Evolutionary conservation across 2,888 invertebrate genomes (phyloP).

Genomic region (Leptinotarsa rubiginosa): DNA sequence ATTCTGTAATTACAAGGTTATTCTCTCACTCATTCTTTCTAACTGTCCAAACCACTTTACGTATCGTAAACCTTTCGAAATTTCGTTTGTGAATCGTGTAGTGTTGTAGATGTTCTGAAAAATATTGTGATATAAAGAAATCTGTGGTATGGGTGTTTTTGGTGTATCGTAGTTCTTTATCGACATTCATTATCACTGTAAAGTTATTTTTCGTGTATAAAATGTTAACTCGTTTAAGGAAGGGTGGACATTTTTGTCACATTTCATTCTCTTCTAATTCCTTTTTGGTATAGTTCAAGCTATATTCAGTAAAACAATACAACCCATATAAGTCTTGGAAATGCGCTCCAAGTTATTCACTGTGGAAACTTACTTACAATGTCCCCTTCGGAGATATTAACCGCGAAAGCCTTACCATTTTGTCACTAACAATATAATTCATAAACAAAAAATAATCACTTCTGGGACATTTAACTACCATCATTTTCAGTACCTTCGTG

Average conservation of each 20-base stretch:
- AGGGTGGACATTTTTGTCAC: background rate
- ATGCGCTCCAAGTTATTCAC: too few relatives aligned
- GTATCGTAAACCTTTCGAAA: background rate
- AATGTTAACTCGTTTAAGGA: background rate
- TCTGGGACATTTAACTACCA: too few relatives aligned
- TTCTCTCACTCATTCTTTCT: background rate
- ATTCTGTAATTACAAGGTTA: too few relatives aligned
- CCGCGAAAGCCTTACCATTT: too few relatives aligned
- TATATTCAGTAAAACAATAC: too few relatives aligned
- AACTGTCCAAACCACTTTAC: background rate
- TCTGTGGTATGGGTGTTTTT: conserved; percentile 17
- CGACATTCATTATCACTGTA: conserved; percentile 1
- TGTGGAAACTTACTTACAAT: too few relatives aligned
- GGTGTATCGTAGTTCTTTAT: background rate
- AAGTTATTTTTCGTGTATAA: background rate
- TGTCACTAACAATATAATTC: too few relatives aligned
- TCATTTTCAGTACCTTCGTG: too few relatives aligned
- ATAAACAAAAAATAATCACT: too few relatives aligned
- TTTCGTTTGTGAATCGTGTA: conserved; percentile 2
- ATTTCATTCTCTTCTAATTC: background rate
- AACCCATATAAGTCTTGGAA: too few relatives aligned
- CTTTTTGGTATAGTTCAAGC: too few relatives aligned
- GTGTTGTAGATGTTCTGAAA: conserved; percentile 10
- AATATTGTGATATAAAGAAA: conserved; percentile 15
- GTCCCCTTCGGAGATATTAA: too few relatives aligned